These are phyloP conservation scores for Tenebrosternarchus preto DNA, from an alignment of 2,113 vertebrate species.

Conservation along the genomic window DNA sequence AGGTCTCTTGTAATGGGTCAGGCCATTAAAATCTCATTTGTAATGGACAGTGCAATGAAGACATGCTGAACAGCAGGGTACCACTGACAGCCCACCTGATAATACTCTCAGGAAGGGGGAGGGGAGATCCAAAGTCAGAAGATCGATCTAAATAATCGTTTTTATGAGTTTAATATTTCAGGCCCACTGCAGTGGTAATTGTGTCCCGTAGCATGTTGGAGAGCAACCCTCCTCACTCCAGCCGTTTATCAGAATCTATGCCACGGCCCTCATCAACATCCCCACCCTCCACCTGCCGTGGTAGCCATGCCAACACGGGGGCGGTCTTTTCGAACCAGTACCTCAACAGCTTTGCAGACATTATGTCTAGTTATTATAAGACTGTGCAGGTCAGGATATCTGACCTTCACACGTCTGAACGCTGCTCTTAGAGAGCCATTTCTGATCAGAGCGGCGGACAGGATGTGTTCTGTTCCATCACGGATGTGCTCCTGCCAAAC, in stretches of 20 bases:
- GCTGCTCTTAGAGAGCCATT: background rate
- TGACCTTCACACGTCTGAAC: constrained; percentile 22
- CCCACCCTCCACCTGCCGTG: background rate
- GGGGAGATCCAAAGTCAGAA: constrained; percentile 17
- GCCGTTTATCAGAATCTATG: no score
- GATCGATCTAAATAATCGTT: constrained; percentile 48
- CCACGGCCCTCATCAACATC: no score
- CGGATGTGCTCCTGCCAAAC: constrained; percentile 20
- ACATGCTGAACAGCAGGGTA: constrained; percentile 39
- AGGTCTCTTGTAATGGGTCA: constrained; percentile 54
- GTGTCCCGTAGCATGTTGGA: constrained; percentile 42
- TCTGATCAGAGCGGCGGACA: no score
- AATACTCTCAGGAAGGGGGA: constrained; percentile 35
- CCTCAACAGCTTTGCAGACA: background rate
- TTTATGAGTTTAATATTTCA: constrained; percentile 56
- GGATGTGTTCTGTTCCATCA: constrained; percentile 29
- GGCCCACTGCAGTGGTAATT: constrained; percentile 2
- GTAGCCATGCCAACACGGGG: background rate
- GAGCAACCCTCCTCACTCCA: no score
- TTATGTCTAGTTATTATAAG: constrained; percentile 20
- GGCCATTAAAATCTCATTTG: constrained; percentile 59
- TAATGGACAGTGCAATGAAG: constrained; percentile 49
- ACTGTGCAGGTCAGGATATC: constrained; percentile 6
- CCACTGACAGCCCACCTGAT: constrained; percentile 42
- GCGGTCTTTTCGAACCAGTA: background rate